Percentiles rank a stretch among this genome's conserved stretches.
Conservation (phyloP, 2,888 invertebrate genomes). For the Allolobophora icterica region DNA sequence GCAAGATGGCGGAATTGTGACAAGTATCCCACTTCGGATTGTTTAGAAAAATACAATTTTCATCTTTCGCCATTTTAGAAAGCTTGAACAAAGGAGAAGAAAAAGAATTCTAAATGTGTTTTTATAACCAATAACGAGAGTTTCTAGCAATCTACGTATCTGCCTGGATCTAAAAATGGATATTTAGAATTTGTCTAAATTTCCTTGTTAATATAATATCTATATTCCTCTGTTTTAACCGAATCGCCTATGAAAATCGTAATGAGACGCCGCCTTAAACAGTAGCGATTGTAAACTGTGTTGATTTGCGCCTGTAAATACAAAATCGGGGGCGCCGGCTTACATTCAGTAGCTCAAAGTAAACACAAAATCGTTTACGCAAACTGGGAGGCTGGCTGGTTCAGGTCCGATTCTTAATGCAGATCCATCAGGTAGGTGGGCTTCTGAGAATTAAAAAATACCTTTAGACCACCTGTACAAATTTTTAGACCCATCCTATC, state of each 20-base stretch:
- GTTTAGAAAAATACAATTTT: not conserved
- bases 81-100: constrained; percentile 5
- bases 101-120: not conserved
- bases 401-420: not conserved
- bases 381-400: not conserved
- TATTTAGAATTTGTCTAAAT: not conserved
- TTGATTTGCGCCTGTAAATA: not conserved
- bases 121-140: not conserved
- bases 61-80: constrained; percentile 17
- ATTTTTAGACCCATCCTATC: too few species aligned
- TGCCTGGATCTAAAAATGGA: not conserved
- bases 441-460: not conserved
- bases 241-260: not conserved
- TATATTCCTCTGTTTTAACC: not conserved
- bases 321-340: not conserved
- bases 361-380: not conserved
- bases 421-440: not conserved
- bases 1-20: not conserved
- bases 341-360: not conserved
- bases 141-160: not conserved
- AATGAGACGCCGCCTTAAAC: not conserved
- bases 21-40: not conserved
- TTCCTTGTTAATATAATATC: not conserved
- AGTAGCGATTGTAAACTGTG: not conserved
- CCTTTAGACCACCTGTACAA: not conserved